phyloP scores from a whole-genome alignment of 2,113 vertebrate genomes.

The Bolborhynchus lineola region DNA sequence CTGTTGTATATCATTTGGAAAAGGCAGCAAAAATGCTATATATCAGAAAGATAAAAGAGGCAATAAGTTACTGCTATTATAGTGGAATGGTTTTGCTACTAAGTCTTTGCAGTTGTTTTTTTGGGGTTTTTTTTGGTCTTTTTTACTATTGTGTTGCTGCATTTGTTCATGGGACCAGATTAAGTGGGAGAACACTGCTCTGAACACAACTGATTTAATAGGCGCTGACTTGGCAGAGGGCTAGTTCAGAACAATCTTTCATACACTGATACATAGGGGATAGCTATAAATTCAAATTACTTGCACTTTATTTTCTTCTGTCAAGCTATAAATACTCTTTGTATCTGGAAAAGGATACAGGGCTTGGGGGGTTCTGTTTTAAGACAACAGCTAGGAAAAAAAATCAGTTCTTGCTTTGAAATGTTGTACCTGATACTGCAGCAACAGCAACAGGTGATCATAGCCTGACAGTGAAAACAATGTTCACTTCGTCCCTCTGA shows the following conservation, averaged over 20 bases:
- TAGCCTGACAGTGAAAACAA: neutral
- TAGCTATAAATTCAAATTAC: neutral
- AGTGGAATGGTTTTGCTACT: neutral
- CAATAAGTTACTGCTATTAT: neutral
- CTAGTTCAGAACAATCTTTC: neutral
- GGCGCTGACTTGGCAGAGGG: neutral
- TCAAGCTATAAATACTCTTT: neutral
- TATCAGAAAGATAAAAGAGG: neutral
- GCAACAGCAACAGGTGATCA: neutral
- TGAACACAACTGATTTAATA: neutral
- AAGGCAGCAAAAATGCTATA: neutral
- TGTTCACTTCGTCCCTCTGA: neutral
- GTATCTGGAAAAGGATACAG: neutral
- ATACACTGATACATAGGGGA: neutral
- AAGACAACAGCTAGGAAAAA: neutral
- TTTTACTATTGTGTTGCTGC: neutral
- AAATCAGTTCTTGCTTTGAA: neutral
- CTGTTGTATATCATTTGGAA: neutral
- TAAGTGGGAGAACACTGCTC: neutral
- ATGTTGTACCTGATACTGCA: neutral
- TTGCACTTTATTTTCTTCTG: neutral
- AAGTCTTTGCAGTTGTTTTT: neutral
- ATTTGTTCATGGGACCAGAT: neutral
- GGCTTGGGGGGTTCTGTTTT: neutral
- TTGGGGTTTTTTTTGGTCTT: neutral